Base-by-base conservation (phyloP, 2,113 vertebrate genomes). In the Aspiorhynchus laticeps region DNA sequence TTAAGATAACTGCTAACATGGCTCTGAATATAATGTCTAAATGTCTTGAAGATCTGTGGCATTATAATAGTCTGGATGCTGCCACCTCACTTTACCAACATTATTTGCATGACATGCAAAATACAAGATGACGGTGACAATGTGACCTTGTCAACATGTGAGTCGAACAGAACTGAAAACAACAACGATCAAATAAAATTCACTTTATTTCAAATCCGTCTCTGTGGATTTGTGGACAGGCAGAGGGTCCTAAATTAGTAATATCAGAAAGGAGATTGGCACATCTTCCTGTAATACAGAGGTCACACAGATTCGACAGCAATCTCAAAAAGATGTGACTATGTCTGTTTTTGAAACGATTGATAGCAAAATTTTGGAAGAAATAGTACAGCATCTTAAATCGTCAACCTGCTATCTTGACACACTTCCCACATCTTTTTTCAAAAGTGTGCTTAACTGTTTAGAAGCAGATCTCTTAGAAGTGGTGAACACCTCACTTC, bases 51-150 rank as follows among this genome's bases (percentile, higher is more conserved):
- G 73, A 76, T 48, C n/a, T 48, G n/a, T 24, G 36, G 14, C n/a
- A 38, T 46, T 46, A 19, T 21, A 1, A 19, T 26, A 46, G 14
- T 11, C n/a, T 43, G 36, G 38, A 41, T 67, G n/a, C 80, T 41
- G 24, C 36, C 8, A 3, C 2, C 31, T 63, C 59, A 21, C 15
- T 43, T 14, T 33, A 36, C 67, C 51, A 56, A 36, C 48, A 28
- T 84, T 69, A 59, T 84, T 84, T 84, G 83, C 69, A 59, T 84
- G 69, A 11, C 48, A 84, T 74, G 69, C 33, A 84, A 84, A 78
- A 26, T 9, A 17, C 43, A 28, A 51, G n/a, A 48, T 28, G n/a
- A 77, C 2, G 14, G 41, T 28, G 26, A 1, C 26, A 78, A 53
- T 11, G 0, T 8, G 38, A 76, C 48, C 43, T 12, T 78, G 76